Evolutionary conservation across 2,797 vertebrate genomes (phyloP).

Genomic region (Gadopsis marmoratus): DNA sequence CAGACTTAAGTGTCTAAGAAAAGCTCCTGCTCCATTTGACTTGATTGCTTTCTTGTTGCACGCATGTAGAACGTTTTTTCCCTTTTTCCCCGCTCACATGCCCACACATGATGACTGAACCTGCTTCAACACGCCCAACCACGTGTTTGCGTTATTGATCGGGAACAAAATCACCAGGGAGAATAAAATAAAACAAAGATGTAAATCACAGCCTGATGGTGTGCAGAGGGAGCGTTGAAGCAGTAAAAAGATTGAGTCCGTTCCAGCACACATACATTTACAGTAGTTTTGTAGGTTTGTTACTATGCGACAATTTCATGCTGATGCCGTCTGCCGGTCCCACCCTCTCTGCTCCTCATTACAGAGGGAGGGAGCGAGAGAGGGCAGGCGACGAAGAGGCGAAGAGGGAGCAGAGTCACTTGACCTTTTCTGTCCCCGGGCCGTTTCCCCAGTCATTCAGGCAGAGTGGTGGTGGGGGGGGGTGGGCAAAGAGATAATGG

Average conservation of each 20-base stretch:
- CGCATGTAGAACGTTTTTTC: not conserved
- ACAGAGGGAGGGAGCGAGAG: constrained; percentile 31
- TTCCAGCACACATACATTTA: constrained; percentile 6
- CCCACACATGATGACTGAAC: constrained; percentile 3
- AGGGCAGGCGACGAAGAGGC: not conserved
- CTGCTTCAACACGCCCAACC: not conserved
- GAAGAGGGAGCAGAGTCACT: constrained; percentile 61
- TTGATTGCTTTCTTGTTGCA: not conserved
- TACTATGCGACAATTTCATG: constrained; percentile 81
- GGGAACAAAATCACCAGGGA: constrained; percentile 15
- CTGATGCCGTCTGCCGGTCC: constrained; percentile 64
- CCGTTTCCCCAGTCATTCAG: constrained; percentile 78
- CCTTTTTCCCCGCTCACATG: not conserved
- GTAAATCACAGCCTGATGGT: constrained; percentile 37
- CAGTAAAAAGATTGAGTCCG: constrained; percentile 36
- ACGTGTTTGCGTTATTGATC: constrained; percentile 57
- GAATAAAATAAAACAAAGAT: constrained; percentile 20
- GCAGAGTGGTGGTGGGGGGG: constrained; percentile 56
- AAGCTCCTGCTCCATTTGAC: constrained; percentile 1
- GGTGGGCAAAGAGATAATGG: constrained; percentile 32
- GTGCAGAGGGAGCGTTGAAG: not conserved
- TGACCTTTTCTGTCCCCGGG: constrained; percentile 85
- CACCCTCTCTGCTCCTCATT: constrained; percentile 23
- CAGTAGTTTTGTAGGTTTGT: constrained; percentile 65
- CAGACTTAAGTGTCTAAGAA: not conserved